Evolutionary conservation across 2,888 invertebrate species (phyloP).

Genomic region (Pimpla rufipes): DNA sequence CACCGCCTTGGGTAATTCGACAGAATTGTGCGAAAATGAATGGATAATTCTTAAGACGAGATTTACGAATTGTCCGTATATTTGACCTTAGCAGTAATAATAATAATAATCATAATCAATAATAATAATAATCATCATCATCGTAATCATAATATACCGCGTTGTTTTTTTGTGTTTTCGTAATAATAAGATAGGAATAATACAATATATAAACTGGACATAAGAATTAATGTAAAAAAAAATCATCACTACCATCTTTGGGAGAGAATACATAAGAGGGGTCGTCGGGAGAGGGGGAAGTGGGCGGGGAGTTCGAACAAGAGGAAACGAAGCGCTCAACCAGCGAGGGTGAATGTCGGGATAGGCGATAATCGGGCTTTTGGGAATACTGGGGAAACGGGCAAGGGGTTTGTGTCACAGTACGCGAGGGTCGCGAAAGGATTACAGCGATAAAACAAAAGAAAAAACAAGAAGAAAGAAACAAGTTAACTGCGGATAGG

Average conservation of each 20-base stretch:
- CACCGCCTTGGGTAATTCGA: not conserved
- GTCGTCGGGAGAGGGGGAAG: constrained; percentile 58
- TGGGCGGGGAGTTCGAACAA: constrained; percentile 52
- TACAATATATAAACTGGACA: constrained; percentile 67
- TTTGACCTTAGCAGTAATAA: constrained; percentile 79
- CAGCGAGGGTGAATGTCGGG: constrained; percentile 50
- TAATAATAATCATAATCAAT: constrained; percentile 68
- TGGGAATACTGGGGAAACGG: constrained; percentile 57
- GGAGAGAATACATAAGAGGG: constrained; percentile 77
- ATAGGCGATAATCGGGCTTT: constrained; percentile 67
- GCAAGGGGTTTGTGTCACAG: not conserved
- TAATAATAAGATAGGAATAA: constrained; percentile 70
- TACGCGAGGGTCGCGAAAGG: constrained; percentile 42
- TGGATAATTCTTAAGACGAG: constrained; percentile 57
- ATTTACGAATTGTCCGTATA: constrained; percentile 80
- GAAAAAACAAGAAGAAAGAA: constrained; percentile 41
- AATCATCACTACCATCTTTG: constrained; percentile 82
- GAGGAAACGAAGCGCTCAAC: constrained; percentile 37
- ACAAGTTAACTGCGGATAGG: constrained; percentile 47
- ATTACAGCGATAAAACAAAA: constrained; percentile 47
- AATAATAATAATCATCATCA: constrained; percentile 73
- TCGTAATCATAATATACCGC: constrained; percentile 76
- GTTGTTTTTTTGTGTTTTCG: constrained; percentile 68
- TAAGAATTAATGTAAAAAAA: constrained; percentile 72
- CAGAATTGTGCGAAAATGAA: constrained; percentile 11